These are phyloP conservation scores for Platynereis dumerilii DNA, from an alignment of 2,888 invertebrate genomes.

Conservation along the genomic window DNA sequence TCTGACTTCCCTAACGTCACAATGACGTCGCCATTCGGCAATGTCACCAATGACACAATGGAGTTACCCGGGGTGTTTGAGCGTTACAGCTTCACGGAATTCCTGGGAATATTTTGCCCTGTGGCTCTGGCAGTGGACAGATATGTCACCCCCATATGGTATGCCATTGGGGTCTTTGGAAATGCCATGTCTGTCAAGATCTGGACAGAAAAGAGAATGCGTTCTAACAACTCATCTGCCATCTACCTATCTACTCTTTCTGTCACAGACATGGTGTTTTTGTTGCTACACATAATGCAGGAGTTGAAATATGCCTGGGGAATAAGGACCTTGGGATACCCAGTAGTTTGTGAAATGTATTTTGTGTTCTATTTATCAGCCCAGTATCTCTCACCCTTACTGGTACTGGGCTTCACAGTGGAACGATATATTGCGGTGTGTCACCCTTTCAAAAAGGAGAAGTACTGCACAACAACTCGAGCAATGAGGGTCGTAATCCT, in stretches of 20 bases:
- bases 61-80: background rate
- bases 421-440: constrained; percentile 58
- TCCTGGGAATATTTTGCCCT: constrained; percentile 41
- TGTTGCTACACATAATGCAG: constrained; percentile 52
- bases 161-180: constrained; percentile 55
- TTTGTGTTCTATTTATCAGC: constrained; percentile 50
- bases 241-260: constrained; percentile 59
- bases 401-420: constrained; percentile 61
- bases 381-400: constrained; percentile 58
- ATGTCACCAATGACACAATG: background rate
- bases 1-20: too few species aligned
- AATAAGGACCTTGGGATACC: constrained; percentile 44
- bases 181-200: constrained; percentile 57
- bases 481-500: constrained; percentile 48
- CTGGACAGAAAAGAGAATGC: constrained; percentile 55
- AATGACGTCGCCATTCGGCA: too few species aligned
- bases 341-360: constrained; percentile 54
- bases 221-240: constrained; percentile 59
- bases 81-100: background rate
- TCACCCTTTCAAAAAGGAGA: constrained; percentile 49
- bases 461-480: constrained; percentile 53
- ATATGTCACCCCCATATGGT: constrained; percentile 57
- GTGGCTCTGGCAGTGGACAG: constrained; percentile 50
- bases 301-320: constrained; percentile 60
- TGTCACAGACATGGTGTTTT: constrained; percentile 52